These are phyloP conservation scores for Lumbricus terrestris DNA, from an alignment of 2,888 invertebrate species.

Conservation along the genomic window DNA sequence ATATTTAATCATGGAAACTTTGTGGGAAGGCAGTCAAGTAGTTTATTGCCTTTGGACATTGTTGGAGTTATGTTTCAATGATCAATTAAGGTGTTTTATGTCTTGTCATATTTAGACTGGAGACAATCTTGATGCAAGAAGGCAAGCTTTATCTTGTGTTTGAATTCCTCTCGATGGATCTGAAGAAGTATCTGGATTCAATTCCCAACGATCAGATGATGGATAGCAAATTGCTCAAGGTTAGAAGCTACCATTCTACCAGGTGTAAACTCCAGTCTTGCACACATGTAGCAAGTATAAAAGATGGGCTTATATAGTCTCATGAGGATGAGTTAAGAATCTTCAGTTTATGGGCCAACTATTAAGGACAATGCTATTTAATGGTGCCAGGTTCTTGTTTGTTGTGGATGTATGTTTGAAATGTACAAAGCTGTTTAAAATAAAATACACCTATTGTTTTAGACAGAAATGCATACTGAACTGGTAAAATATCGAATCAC, in stretches of 20 bases:
- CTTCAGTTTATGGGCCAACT: too few species aligned
- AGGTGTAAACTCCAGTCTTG: background rate
- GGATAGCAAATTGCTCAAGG: constrained; percentile 82
- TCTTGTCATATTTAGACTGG: constrained; percentile 64
- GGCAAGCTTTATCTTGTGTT: constrained; percentile 89
- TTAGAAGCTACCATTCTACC: constrained; percentile 62
- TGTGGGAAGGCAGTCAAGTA: background rate
- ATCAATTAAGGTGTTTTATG: background rate
- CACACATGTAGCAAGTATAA: too few species aligned
- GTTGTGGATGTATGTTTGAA: too few species aligned
- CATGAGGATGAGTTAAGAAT: too few species aligned
- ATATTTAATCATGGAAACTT: background rate
- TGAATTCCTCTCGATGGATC: constrained; percentile 94
- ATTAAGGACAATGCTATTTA: too few species aligned
- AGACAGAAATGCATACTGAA: too few species aligned
- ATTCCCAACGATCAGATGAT: constrained; percentile 78
- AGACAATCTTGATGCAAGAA: constrained; percentile 94
- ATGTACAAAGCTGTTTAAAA: too few species aligned
- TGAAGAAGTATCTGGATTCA: constrained; percentile 90
- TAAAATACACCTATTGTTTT: too few species aligned
- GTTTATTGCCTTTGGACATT: background rate
- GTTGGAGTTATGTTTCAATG: background rate
- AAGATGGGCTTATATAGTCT: too few species aligned
- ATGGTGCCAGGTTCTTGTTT: too few species aligned
- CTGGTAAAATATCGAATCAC: too few species aligned